A percentile compares a stretch with the other conserved stretches of the same genome.
These are phyloP conservation scores for Heliopora coerulea DNA, from an alignment of 92 coral and sea anemone genomes.

Conservation along the genomic window DNA sequence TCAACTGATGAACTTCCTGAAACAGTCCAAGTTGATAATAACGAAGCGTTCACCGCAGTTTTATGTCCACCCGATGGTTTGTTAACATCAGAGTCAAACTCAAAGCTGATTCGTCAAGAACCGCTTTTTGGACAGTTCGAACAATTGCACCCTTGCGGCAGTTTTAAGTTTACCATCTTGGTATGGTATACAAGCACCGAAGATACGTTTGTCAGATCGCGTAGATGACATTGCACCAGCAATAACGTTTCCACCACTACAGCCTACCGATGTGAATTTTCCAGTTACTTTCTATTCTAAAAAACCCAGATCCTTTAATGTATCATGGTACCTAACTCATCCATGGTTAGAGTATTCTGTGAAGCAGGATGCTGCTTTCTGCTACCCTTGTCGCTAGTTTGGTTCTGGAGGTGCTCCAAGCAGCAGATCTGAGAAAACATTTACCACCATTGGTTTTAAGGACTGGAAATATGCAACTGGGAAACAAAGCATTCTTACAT, in stretches of 20 bases:
- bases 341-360: too few relatives aligned
- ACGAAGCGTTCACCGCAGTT: not conserved
- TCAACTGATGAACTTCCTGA: not conserved
- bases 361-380: too few relatives aligned
- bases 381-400: too few relatives aligned
- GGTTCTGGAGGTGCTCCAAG: too few relatives aligned
- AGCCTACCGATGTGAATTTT: not conserved
- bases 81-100: not conserved
- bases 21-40: not conserved
- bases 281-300: not conserved
- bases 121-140: not conserved
- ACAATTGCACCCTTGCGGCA: not conserved
- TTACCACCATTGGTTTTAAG: too few relatives aligned
- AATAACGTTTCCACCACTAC: too few relatives aligned
- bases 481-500: too few relatives aligned
- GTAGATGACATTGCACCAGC: too few relatives aligned
- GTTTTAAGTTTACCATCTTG: not conserved
- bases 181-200: too few relatives aligned
- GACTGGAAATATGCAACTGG: too few relatives aligned
- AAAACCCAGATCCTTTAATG: not conserved
- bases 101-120: not conserved
- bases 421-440: too few relatives aligned
- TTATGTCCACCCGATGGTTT: not conserved
- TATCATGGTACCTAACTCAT: constrained; percentile 11
- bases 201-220: too few relatives aligned